Evolutionary conservation across 2,888 invertebrate species (phyloP), one percentile per base, ranked within the genome.

Genomic region (Caenorhabditis plicata): DNA sequence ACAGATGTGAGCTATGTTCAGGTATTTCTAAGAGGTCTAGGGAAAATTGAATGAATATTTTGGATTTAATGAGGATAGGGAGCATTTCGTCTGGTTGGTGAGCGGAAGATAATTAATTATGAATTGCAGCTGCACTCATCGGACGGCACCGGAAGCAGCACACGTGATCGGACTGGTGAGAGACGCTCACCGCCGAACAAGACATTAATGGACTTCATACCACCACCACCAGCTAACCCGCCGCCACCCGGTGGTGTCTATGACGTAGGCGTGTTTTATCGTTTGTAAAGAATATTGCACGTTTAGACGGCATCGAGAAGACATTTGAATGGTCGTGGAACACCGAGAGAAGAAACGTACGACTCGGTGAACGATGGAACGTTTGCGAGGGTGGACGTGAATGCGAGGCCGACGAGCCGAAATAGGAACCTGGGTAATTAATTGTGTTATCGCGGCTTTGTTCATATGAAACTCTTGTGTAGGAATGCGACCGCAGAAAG

Each of bases 1-100:
- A 75, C 75, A 15, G 75, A 75, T 64, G 71, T 75, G 39, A 74
- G 74, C 62, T 75, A 74, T 56, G 67, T 75, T 43, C 75, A 72
- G 67, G 71, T 68, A 54, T 40, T 38, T 64, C 42, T 55, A 55
- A 44, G 57, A 40, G n/a, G 31, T 26, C 22, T 2, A 11, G 33
- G 20, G 47, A 55, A 55, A 40, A 43, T n/a, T 33, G 19, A 13
- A 32, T 38, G 13, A 43, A 31, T 4, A 46, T 27, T 27, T 39
- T 50, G 27, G 42, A 45, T 50, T 31, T 33, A 36, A 15, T 38
- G n/a, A 2, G 5, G 20, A 5, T 23, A 23, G 3, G n/a, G 4
- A 11, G 23, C 13, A n/a, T 33, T 5, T 11, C 5, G n/a, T 23
- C 19, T 8, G 8, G 15, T 15, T 19, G 17, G 15, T 36, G 32